Conservation (phyloP, 1,140 invertebrate genomes). For the Anastatus disparis region DNA sequence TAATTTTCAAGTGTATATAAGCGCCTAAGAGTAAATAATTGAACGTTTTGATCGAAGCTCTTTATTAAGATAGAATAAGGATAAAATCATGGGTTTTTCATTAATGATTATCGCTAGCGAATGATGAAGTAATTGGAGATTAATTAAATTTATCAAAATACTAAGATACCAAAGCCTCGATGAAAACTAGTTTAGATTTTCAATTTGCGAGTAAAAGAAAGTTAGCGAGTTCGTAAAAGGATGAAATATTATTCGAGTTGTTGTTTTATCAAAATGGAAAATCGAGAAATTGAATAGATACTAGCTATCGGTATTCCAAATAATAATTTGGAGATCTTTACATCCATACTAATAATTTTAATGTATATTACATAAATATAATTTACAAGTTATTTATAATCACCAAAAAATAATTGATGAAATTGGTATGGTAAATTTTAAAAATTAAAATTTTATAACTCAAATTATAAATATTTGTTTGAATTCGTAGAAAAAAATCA, state of each 20-base stretch:
- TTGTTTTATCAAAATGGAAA: neutral
- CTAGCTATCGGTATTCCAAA: neutral
- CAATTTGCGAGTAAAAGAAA: neutral
- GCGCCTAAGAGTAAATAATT: neutral
- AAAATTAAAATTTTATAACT: too few relatives aligned
- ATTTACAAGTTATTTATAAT: too few relatives aligned
- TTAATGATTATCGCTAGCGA: constrained; percentile 14
- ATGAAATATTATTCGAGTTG: neutral
- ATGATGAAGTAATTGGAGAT: constrained; percentile 13
- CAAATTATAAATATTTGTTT: too few relatives aligned
- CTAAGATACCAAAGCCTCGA: neutral
- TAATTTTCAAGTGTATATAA: constrained; percentile 1
- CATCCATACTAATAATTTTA: too few relatives aligned
- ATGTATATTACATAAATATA: too few relatives aligned
- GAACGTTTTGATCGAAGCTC: neutral
- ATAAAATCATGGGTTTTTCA: neutral
- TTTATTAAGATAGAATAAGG: constrained; percentile 19
- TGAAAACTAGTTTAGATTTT: neutral
- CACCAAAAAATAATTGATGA: too few relatives aligned
- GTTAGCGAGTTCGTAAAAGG: too few relatives aligned
- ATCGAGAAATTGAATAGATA: neutral
- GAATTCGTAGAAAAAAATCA: too few relatives aligned
- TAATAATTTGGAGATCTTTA: neutral
- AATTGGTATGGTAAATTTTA: too few relatives aligned
- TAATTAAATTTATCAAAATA: constrained; percentile 14